These are phyloP conservation scores for Watsonalla binaria DNA, from an alignment of 2,888 invertebrate genomes.

Conservation along the genomic window DNA sequence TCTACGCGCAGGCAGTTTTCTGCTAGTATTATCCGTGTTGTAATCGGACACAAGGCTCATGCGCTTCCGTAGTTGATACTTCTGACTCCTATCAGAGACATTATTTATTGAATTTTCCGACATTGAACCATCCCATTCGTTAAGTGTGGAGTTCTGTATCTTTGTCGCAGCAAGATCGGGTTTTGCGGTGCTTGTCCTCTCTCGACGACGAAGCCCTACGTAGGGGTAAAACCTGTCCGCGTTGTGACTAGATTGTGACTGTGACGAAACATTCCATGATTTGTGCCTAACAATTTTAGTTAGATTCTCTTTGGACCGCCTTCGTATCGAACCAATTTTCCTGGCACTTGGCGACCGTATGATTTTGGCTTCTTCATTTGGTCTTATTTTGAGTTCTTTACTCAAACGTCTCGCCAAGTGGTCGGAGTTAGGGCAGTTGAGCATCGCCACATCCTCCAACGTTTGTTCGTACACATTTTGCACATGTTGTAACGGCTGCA, in stretches of 20 bases:
- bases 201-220: constrained; percentile 67
- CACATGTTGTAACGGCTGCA: constrained; percentile 80
- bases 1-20: constrained; percentile 51
- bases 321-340: constrained; percentile 86
- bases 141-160: constrained; percentile 25
- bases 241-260: constrained; percentile 59
- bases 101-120: constrained; percentile 51
- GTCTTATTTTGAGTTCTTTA: constrained; percentile 85
- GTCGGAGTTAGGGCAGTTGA: constrained; percentile 82
- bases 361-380: constrained; percentile 83
- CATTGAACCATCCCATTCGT: constrained; percentile 50
- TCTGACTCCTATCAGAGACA: constrained; percentile 44
- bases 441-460: constrained; percentile 82
- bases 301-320: constrained; percentile 83
- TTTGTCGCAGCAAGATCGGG: constrained; percentile 40
- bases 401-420: constrained; percentile 84
- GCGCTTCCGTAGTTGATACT: constrained; percentile 55
- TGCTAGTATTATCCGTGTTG: constrained; percentile 52
- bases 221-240: constrained; percentile 74
- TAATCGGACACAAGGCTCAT: constrained; percentile 53
- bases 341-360: constrained; percentile 89
- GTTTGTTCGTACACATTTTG: constrained; percentile 87
- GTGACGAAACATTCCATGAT: constrained; percentile 81
- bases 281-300: constrained; percentile 79
- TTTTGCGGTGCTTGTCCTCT: constrained; percentile 56